Evolutionary conservation across 1,140 invertebrate species (phyloP).

Genomic region (Tribolium castaneum): DNA sequence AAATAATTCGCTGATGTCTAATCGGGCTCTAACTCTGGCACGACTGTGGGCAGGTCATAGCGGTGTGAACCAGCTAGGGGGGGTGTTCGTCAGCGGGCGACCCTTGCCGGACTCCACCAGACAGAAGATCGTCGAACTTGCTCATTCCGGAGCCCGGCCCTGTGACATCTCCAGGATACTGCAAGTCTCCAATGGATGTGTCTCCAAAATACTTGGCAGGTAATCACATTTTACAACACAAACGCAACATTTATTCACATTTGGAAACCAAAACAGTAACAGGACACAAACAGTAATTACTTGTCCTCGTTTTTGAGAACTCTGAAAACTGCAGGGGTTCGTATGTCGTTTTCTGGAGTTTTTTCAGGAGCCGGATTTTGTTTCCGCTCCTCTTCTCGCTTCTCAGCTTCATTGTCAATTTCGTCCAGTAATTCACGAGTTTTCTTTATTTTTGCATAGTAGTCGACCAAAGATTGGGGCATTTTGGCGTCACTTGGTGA

Average conservation of each 20-base stretch:
- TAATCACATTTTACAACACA: slow-evolving; percentile 61
- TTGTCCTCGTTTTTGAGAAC: not conserved
- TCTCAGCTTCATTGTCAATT: not conserved
- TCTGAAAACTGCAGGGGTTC: not conserved
- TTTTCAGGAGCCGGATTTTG: not conserved
- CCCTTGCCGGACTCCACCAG: slow-evolving; percentile 96
- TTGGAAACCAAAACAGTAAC: not conserved
- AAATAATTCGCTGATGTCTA: slow-evolving; percentile 4
- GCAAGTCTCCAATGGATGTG: slow-evolving; percentile 96
- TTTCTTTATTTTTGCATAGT: not conserved
- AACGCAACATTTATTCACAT: not conserved
- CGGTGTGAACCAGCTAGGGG: slow-evolving; percentile 98
- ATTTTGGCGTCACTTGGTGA: not conserved
- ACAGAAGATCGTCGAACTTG: slow-evolving; percentile 97
- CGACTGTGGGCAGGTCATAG: slow-evolving; percentile 83
- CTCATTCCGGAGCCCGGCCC: slow-evolving; percentile 94
- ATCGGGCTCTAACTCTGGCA: slow-evolving; percentile 50
- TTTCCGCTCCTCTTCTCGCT: not conserved
- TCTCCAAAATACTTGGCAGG: slow-evolving; percentile 95
- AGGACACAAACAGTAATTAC: not conserved
- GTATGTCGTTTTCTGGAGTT: not conserved
- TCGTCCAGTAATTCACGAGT: not conserved
- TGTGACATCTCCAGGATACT: slow-evolving; percentile 98
- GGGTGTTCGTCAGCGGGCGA: slow-evolving; percentile 97
- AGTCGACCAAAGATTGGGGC: not conserved